A percentile compares a stretch with the other conserved stretches of the same genome.
These are phyloP conservation scores for Sturnus vulgaris DNA, from an alignment of 2,113 vertebrate species.

Conservation along the genomic window DNA sequence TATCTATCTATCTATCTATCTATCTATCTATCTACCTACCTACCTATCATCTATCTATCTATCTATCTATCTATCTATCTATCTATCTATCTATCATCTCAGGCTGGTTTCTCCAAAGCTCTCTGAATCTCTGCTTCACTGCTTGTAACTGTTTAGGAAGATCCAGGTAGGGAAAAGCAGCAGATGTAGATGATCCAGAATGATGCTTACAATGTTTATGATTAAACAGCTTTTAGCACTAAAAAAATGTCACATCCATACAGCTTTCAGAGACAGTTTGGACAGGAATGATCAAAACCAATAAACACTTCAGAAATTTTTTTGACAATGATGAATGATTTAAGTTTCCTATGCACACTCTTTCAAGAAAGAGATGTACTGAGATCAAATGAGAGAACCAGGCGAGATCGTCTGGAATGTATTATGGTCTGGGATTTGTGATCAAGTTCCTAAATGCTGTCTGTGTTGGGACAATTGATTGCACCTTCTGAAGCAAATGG, in stretches of 20 bases:
- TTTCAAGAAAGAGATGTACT: not conserved
- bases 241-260: not conserved
- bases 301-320: not conserved
- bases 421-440: not conserved
- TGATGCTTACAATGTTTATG: not conserved
- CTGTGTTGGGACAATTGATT: not conserved
- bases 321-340: not conserved
- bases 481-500: not conserved
- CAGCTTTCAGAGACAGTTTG: not conserved
- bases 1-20: not conserved
- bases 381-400: not conserved
- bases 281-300: not conserved
- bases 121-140: not conserved
- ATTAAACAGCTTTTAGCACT: not conserved
- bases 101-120: not conserved
- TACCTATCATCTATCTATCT: not conserved
- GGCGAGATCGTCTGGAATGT: rapidly evolving
- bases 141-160: not conserved
- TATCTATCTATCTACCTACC: not conserved
- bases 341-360: not conserved
- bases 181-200: not conserved
- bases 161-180: not conserved
- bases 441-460: not conserved
- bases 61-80: not conserved
- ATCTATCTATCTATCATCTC: not conserved